These are phyloP conservation scores for Cepaea hortensis DNA, from an alignment of 2,888 invertebrate genomes.

Conservation along the genomic window DNA sequence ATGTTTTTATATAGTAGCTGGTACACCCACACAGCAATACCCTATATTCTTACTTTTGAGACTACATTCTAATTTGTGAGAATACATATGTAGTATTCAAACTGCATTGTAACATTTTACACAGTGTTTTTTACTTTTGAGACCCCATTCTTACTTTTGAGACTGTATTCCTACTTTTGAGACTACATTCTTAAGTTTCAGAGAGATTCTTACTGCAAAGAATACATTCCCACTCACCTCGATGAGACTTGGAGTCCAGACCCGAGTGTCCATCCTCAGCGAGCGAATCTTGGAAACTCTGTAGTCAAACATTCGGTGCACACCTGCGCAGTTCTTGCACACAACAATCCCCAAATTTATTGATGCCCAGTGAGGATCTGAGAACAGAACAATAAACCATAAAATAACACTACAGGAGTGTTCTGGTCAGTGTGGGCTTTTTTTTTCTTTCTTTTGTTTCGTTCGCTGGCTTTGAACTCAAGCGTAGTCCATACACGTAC, in stretches of 20 bases:
- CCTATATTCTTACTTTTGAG: too few species aligned
- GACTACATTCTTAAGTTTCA: background rate
- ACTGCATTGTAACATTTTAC: too few species aligned
- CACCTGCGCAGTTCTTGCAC: constrained; percentile 91
- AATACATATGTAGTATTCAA: too few species aligned
- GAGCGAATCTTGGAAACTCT: constrained; percentile 95
- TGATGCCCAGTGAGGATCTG: constrained; percentile 97
- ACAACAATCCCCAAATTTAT: constrained; percentile 93
- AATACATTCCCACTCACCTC: constrained; percentile 41
- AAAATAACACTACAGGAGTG: background rate
- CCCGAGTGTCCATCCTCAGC: constrained; percentile 78
- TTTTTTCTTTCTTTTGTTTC: too few species aligned
- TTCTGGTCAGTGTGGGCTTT: too few species aligned
- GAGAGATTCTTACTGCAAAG: background rate
- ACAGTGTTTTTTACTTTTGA: too few species aligned
- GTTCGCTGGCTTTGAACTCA: too few species aligned
- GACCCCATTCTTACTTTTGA: too few species aligned
- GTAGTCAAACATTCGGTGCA: constrained; percentile 93
- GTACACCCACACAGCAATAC: too few species aligned
- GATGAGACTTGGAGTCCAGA: constrained; percentile 70
- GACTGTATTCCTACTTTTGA: background rate
- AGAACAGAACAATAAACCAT: constrained; percentile 37
- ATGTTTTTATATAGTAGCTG: too few species aligned
- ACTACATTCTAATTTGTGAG: too few species aligned
- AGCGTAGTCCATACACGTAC: too few species aligned